A percentile compares a stretch with the other conserved stretches of the same genome.
These are phyloP conservation scores for Alosa alosa DNA, from an alignment of 2,113 vertebrate genomes.

Conservation along the genomic window DNA sequence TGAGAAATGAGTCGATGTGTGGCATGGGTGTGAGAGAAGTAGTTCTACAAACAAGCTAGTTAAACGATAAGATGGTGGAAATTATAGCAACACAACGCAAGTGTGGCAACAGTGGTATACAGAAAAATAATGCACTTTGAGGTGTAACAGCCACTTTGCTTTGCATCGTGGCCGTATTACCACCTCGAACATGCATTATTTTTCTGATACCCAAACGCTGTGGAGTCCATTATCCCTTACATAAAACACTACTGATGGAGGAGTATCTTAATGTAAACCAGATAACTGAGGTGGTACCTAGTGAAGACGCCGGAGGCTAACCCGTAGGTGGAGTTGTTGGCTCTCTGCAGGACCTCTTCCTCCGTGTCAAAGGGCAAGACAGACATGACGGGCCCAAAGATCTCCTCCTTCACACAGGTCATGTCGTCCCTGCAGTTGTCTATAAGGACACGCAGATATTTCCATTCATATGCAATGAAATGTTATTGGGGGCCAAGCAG, in stretches of 20 bases:
- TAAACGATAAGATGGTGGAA: too few relatives aligned
- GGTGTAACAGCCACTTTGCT: too few relatives aligned
- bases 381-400: slow-evolving; percentile 97
- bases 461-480: background rate
- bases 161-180: too few relatives aligned
- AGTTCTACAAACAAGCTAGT: too few relatives aligned
- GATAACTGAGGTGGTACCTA: slow-evolving; percentile 69
- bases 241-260: background rate
- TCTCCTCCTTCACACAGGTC: slow-evolving; percentile 94
- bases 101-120: too few relatives aligned
- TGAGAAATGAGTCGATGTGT: too few relatives aligned
- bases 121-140: too few relatives aligned
- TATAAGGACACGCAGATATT: slow-evolving; percentile 47
- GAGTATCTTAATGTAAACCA: background rate
- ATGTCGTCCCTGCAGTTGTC: slow-evolving; percentile 91
- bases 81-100: too few relatives aligned
- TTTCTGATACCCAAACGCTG: too few relatives aligned
- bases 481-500: background rate
- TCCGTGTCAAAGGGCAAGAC: slow-evolving; percentile 90
- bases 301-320: slow-evolving; percentile 94
- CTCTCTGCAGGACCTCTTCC: slow-evolving; percentile 85
- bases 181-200: too few relatives aligned
- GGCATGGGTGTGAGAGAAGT: too few relatives aligned
- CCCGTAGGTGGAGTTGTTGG: slow-evolving; percentile 86
- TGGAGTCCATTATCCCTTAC: too few relatives aligned